Percentiles rank a stretch among this genome's conserved stretches.
These are phyloP conservation scores for Silurus meridionalis DNA, from an alignment of 2,113 vertebrate genomes.

Conservation along the genomic window DNA sequence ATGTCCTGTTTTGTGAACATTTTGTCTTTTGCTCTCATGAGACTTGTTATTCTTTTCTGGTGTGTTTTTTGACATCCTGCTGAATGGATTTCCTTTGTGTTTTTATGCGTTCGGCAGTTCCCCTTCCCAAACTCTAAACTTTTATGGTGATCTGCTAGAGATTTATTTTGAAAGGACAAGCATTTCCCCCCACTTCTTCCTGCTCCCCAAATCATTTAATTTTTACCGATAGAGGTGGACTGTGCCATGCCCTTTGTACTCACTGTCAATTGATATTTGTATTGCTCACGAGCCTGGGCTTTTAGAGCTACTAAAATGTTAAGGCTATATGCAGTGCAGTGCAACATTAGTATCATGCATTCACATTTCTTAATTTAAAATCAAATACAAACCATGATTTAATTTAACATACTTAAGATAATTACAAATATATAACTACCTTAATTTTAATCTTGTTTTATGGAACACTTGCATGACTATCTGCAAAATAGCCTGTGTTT, in stretches of 20 bases:
- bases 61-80: conserved; percentile 50
- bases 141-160: conserved; percentile 45
- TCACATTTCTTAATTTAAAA: background rate
- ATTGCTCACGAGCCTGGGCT: background rate
- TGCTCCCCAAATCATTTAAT: background rate
- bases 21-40: conserved; percentile 43
- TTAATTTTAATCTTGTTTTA: background rate
- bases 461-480: background rate
- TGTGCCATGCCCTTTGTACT: conserved; percentile 5
- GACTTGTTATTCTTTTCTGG: conserved; percentile 43
- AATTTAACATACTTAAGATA: background rate
- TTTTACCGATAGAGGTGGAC: background rate
- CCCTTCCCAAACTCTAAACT: conserved; percentile 16
- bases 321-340: conserved; percentile 18
- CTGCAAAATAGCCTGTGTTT: background rate
- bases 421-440: too few relatives aligned
- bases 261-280: conserved; percentile 19
- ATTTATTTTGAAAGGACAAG: conserved; percentile 45
- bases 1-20: conserved; percentile 45
- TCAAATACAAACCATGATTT: background rate
- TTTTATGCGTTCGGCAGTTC: conserved; percentile 29
- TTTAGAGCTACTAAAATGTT: conserved; percentile 30
- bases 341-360: conserved; percentile 14
- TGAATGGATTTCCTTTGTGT: conserved; percentile 32
- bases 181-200: conserved; percentile 33